phyloP scores from a whole-genome alignment of 2,797 vertebrate species.

The Chloroceryle amazona region DNA sequence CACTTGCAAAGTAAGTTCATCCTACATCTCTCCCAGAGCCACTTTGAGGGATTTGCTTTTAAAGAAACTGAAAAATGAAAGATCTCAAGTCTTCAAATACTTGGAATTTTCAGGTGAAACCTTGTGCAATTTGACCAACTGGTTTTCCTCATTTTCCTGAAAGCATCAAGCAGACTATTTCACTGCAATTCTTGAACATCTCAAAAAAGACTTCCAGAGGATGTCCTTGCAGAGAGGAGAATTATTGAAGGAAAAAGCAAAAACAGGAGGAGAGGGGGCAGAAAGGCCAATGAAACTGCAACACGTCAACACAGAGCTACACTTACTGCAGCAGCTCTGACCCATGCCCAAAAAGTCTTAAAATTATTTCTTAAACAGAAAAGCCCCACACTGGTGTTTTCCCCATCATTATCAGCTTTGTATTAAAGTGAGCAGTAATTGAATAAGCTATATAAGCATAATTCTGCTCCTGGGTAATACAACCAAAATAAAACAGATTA shows the following conservation, averaged over 20 bases:
- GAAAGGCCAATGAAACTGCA: background rate
- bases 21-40: background rate
- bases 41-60: background rate
- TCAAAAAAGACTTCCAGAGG: background rate
- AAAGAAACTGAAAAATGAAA: background rate
- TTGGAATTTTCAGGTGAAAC: background rate
- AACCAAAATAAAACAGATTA: background rate
- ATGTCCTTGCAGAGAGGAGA: background rate
- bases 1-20: background rate
- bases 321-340: background rate
- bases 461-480: background rate
- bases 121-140: background rate
- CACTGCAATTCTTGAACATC: background rate
- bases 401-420: background rate
- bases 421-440: background rate
- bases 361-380: background rate
- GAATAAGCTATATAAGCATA: background rate
- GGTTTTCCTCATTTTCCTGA: background rate
- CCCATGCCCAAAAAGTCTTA: background rate
- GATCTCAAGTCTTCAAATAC: background rate
- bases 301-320: background rate
- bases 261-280: rapidly evolving
- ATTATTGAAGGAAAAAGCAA: background rate
- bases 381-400: background rate
- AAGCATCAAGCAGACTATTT: background rate